Conservation (phyloP, 1,140 invertebrate genomes). For the Coenobita brevimanus region DNA sequence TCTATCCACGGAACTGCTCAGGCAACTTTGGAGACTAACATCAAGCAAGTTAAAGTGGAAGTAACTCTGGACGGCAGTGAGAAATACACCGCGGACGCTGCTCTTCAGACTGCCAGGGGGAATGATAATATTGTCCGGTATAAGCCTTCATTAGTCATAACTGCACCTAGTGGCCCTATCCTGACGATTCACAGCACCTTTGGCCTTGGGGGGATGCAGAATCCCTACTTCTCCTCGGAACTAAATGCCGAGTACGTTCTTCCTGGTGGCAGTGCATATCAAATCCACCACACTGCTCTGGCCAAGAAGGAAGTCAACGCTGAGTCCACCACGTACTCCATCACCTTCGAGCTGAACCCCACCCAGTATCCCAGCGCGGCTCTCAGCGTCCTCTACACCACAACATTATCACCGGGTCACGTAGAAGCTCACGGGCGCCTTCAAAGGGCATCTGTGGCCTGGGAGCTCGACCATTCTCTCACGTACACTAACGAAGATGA, state of each 20-base stretch:
- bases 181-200: constrained; percentile 6
- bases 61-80: background rate
- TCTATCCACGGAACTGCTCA: constrained; percentile 23
- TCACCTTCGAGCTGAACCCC: constrained; percentile 12
- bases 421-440: background rate
- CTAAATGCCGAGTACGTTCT: constrained; percentile 7
- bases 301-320: constrained; percentile 16
- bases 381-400: background rate
- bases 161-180: constrained; percentile 4
- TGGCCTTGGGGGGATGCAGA: background rate
- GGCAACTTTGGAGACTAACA: constrained; percentile 29
- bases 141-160: constrained; percentile 9
- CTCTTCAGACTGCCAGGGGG: background rate
- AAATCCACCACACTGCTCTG: background rate
- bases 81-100: constrained; percentile 1
- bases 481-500: background rate
- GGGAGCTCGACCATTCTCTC: background rate
- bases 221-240: background rate
- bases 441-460: background rate
- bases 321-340: background rate
- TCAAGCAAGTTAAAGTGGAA: constrained; percentile 15
- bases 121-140: background rate
- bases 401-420: background rate
- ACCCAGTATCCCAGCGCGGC: background rate
- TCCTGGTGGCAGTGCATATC: background rate